These are phyloP conservation scores for Invenusta paracnida DNA, from an alignment of 2,888 invertebrate genomes.

Conservation along the genomic window DNA sequence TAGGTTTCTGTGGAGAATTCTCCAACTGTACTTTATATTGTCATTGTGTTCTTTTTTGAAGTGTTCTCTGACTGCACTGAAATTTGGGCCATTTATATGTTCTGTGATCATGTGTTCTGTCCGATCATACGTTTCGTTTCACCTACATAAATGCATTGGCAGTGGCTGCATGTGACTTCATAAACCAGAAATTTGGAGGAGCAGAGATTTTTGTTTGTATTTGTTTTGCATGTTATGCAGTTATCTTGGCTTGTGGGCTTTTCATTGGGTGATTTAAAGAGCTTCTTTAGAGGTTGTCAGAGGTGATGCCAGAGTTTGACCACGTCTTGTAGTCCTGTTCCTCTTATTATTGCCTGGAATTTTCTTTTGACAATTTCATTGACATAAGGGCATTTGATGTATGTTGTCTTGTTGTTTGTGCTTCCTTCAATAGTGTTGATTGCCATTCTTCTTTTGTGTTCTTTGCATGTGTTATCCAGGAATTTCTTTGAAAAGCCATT, in stretches of 20 bases:
- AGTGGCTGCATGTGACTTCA: neutral
- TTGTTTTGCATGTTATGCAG: neutral
- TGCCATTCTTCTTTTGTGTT: neutral
- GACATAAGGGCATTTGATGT: neutral
- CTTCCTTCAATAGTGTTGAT: neutral
- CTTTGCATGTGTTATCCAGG: neutral
- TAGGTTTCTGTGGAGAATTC: neutral
- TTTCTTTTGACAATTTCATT: neutral
- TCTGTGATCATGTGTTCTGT: too few species aligned
- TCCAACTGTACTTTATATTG: neutral
- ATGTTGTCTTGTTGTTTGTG: neutral
- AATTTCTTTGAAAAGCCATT: constrained; percentile 7
- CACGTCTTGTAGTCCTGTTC: constrained; percentile 4
- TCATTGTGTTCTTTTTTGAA: neutral
- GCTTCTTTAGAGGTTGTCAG: neutral
- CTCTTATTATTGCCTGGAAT: neutral
- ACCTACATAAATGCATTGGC: neutral
- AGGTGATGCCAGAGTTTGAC: neutral
- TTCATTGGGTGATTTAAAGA: neutral
- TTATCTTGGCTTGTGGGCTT: neutral
- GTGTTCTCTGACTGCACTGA: neutral
- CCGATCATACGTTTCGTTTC: too few species aligned
- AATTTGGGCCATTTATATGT: neutral
- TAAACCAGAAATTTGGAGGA: neutral
- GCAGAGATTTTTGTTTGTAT: neutral